Evolutionary conservation across 2,888 invertebrate genomes (phyloP).

Genomic region (Anthophora plumipes): DNA sequence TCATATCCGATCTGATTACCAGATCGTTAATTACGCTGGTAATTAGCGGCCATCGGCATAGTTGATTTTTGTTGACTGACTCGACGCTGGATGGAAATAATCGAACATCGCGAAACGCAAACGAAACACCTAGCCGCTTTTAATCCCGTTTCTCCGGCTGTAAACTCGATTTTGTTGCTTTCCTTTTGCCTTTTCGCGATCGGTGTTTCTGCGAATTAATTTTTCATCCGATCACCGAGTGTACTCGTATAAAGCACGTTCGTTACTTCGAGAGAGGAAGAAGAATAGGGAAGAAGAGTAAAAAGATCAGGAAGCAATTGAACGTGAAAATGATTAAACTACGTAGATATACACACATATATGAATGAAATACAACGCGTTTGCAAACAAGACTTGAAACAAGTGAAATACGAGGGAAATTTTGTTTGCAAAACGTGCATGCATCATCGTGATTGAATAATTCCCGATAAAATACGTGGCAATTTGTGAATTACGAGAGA

Average conservation of each 20-base stretch:
- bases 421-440: background rate
- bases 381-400: too few species aligned
- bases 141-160: background rate
- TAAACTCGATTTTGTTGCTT: background rate
- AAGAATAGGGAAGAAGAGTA: background rate
- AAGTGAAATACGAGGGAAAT: background rate
- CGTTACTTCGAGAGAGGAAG: background rate
- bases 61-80: constrained; percentile 29
- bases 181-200: too few species aligned
- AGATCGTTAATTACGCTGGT: constrained; percentile 65
- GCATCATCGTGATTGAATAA: constrained; percentile 27
- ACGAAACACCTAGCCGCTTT: constrained; percentile 4
- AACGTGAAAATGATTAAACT: constrained; percentile 4
- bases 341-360: too few species aligned
- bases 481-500: constrained; percentile 9
- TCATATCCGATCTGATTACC: constrained; percentile 55
- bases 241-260: background rate
- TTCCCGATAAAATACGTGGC: constrained; percentile 1
- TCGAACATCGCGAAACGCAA: constrained; percentile 17
- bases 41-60: constrained; percentile 59
- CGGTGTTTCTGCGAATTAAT: constrained; percentile 4
- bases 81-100: background rate
- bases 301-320: constrained; percentile 19
- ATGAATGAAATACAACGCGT: too few species aligned
- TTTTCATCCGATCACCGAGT: background rate